These are phyloP conservation scores for Aphodius granarius DNA, from an alignment of 2,888 invertebrate species.

Conservation along the genomic window DNA sequence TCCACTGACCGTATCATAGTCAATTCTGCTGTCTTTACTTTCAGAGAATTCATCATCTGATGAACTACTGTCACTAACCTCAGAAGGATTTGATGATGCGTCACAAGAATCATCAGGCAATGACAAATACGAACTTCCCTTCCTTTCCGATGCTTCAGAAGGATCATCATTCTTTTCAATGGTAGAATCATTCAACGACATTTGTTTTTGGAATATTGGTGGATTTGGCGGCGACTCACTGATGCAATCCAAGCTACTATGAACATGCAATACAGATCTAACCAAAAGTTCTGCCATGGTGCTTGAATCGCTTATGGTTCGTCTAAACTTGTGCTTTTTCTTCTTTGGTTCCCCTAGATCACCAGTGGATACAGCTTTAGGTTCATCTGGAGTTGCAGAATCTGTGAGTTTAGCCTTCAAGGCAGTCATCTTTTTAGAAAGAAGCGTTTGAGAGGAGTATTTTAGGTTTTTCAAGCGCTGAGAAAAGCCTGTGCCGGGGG, in stretches of 20 bases:
- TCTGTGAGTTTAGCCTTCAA: conserved; percentile 61
- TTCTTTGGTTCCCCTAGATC: conserved; percentile 48
- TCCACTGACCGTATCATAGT: conserved; percentile 60
- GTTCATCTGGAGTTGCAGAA: conserved; percentile 41
- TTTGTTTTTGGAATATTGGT: conserved; percentile 23
- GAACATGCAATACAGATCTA: conserved; percentile 64
- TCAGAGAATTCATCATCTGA: conserved; percentile 40
- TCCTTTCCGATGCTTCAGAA: neutral
- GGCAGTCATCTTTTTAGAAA: conserved; percentile 65
- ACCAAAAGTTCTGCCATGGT: conserved; percentile 70
- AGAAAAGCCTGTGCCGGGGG: conserved; percentile 50
- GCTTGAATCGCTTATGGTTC: conserved; percentile 55
- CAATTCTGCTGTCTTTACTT: conserved; percentile 47
- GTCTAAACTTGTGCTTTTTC: conserved; percentile 55
- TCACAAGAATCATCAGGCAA: conserved; percentile 28
- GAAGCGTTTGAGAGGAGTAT: conserved; percentile 61
- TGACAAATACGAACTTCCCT: conserved; percentile 25
- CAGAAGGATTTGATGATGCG: conserved; percentile 30
- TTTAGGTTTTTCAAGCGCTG: conserved; percentile 67
- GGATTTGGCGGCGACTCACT: conserved; percentile 54
- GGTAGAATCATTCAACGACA: conserved; percentile 20
- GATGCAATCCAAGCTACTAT: conserved; percentile 62
- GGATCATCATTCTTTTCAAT: neutral
- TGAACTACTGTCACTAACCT: conserved; percentile 19
- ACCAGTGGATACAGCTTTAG: conserved; percentile 54